phyloP scores from a whole-genome alignment of 2,888 invertebrate species.

The Aphodius sticticus region DNA sequence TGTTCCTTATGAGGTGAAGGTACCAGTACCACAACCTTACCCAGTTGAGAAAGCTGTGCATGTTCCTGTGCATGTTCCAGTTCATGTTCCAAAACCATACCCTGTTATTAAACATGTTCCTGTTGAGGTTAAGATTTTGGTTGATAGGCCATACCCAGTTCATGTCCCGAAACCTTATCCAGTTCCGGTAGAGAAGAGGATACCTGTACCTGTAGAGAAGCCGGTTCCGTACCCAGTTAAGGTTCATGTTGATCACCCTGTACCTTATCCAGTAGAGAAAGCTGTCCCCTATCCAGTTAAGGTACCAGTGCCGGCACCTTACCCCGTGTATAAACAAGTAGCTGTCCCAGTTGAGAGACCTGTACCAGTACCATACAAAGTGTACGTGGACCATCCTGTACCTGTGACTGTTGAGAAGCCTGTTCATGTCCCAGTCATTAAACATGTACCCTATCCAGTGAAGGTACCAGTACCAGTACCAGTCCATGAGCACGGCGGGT shows the following conservation, averaged over 20 bases:
- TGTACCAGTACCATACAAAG: constrained; percentile 56
- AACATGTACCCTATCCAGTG: constrained; percentile 62
- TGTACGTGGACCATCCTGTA: constrained; percentile 75
- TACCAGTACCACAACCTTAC: constrained; percentile 78
- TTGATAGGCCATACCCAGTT: constrained; percentile 75
- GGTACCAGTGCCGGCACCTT: constrained; percentile 73
- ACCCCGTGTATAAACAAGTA: constrained; percentile 71
- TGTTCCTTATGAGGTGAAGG: constrained; percentile 78
- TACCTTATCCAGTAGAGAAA: constrained; percentile 70
- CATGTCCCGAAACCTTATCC: constrained; percentile 72
- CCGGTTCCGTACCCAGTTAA: constrained; percentile 73
- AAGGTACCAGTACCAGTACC: constrained; percentile 66
- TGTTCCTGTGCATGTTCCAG: constrained; percentile 77
- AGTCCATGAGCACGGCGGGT: constrained; percentile 34
- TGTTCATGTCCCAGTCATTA: constrained; percentile 73
- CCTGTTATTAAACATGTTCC: constrained; percentile 75
- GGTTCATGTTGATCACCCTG: constrained; percentile 64
- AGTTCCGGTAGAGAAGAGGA: constrained; percentile 72
- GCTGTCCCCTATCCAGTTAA: constrained; percentile 71
- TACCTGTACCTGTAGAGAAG: constrained; percentile 74
- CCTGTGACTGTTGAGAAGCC: constrained; percentile 75
- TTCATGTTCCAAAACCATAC: constrained; percentile 79
- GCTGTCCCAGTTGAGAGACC: constrained; percentile 70
- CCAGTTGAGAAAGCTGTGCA: constrained; percentile 80
- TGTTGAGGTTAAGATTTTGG: constrained; percentile 74